These are phyloP conservation scores for Drosophila lutescens DNA, from an alignment of 2,888 invertebrate species.

Conservation along the genomic window DNA sequence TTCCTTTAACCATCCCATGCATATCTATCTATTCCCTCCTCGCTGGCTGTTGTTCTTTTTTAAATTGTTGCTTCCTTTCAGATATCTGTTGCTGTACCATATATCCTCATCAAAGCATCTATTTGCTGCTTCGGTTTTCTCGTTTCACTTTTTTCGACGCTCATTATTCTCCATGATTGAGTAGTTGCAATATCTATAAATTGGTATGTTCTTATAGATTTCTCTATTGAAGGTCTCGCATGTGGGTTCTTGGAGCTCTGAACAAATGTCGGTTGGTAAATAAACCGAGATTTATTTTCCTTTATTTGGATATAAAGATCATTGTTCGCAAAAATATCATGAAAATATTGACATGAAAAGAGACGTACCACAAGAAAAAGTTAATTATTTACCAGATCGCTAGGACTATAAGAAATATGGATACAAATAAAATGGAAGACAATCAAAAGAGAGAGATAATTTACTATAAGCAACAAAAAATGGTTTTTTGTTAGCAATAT, in stretches of 20 bases:
- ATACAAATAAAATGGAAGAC: too few relatives aligned
- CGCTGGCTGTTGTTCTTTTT: slow-evolving; percentile 40
- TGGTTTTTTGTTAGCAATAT: too few relatives aligned
- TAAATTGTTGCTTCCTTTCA: slow-evolving; percentile 41
- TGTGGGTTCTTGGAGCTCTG: slow-evolving; percentile 20
- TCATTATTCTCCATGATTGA: slow-evolving; percentile 39
- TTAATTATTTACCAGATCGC: too few relatives aligned
- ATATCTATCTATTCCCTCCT: slow-evolving; percentile 24
- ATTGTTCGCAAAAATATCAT: slow-evolving; percentile 29
- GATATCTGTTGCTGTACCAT: slow-evolving; percentile 15
- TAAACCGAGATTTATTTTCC: slow-evolving; percentile 28
- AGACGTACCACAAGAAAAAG: neutral
- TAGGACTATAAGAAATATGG: too few relatives aligned
- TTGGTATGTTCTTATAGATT: slow-evolving; percentile 41
- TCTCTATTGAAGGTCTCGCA: slow-evolving; percentile 29
- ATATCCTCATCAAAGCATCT: slow-evolving; percentile 43
- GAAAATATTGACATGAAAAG: slow-evolving; percentile 13
- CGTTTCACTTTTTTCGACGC: slow-evolving; percentile 32
- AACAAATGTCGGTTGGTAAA: slow-evolving; percentile 36
- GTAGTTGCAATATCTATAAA: slow-evolving; percentile 40
- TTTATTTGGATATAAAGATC: slow-evolving; percentile 23
- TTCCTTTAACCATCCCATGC: slow-evolving; percentile 36
- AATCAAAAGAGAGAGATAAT: too few relatives aligned
- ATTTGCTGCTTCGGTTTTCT: slow-evolving; percentile 25
- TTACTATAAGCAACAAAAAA: too few relatives aligned